Evolutionary conservation across 2,888 invertebrate genomes (phyloP).

Genomic region (Philonicus albiceps): DNA sequence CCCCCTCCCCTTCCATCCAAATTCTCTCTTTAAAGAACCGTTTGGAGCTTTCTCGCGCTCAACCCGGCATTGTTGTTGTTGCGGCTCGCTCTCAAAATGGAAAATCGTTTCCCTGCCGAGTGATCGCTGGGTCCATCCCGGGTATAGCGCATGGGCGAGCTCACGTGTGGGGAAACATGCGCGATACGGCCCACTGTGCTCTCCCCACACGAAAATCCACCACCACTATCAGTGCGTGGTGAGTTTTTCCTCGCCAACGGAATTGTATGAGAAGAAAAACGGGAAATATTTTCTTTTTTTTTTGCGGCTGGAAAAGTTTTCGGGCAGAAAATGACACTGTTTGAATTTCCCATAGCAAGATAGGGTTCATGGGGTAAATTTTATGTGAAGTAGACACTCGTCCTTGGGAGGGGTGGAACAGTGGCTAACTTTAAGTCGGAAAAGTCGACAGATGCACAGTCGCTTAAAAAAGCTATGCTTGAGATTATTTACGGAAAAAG

Average conservation of each 20-base stretch:
- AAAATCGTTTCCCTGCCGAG: conserved; percentile 42
- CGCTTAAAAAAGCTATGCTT: neutral
- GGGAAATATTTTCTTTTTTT: neutral
- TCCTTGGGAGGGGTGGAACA: neutral
- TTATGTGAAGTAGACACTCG: neutral
- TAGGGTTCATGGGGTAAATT: neutral
- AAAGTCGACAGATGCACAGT: neutral
- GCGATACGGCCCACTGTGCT: neutral
- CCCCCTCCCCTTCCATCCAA: too few relatives aligned
- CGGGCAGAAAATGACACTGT: neutral
- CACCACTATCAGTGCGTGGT: neutral
- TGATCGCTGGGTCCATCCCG: conserved; percentile 6
- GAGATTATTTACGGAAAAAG: neutral
- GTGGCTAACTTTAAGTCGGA: neutral
- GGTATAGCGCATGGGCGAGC: neutral
- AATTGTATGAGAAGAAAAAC: neutral
- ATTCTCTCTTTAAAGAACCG: neutral
- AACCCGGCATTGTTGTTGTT: neutral
- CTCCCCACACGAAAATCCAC: neutral
- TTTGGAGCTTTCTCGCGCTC: neutral
- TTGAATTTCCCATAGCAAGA: neutral
- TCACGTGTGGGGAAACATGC: conserved; percentile 13
- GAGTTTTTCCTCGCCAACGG: neutral
- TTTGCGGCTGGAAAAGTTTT: conserved; percentile 4
- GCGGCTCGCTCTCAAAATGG: neutral